Base-by-base conservation (phyloP, 2,113 vertebrate species). In the Dasypus novemcinctus region DNA sequence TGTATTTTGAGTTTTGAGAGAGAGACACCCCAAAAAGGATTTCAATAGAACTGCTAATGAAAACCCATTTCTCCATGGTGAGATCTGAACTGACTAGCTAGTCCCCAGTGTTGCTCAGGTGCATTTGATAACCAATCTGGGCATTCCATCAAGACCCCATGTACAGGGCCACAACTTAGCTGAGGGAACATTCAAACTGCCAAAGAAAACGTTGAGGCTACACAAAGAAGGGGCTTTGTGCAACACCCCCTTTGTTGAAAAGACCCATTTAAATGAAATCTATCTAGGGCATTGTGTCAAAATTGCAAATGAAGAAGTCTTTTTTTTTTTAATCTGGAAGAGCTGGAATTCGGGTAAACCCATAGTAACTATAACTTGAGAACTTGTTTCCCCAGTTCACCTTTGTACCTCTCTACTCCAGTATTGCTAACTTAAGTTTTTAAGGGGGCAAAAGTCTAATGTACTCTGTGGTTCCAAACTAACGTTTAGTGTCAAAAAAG, bases 401-500 rank as follows among this genome's bases (percentile, higher is more conserved):
- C 69, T 94, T 92, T 90, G 85, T 38, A 66, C n/a, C n/a, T 18
- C 27, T 63, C 21, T 71, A 5, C 41, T 63, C 68, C 52, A 59
- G 69, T 74, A 92, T 75, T 75, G 83, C 76, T 87, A 85, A 79
- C 41, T 79, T 43, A 61, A 75, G 49, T 68, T 63, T 64, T 78
- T 61, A 74, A 81, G 61, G 82, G 31, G 46, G 29, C 61, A 87
- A 66, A 91, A 76, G 63, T 81, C 31, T 68, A 68, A 27, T 33
- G 27, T 85, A 38, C 38, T 78, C 38, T 17, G n/a, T 57, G 76
- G 54, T 71, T 84, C 54, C 38, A 66, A 93, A 52, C 18, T 14
- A 81, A 69, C n/a, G 87, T 36, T 95, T 46, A 84, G 18, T 68
- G 27, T 87, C 81, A 90, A 75, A 71, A 64, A 92, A 54, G n/a